These are phyloP conservation scores for Nebria salina DNA, from an alignment of 2,888 invertebrate genomes.

Conservation along the genomic window DNA sequence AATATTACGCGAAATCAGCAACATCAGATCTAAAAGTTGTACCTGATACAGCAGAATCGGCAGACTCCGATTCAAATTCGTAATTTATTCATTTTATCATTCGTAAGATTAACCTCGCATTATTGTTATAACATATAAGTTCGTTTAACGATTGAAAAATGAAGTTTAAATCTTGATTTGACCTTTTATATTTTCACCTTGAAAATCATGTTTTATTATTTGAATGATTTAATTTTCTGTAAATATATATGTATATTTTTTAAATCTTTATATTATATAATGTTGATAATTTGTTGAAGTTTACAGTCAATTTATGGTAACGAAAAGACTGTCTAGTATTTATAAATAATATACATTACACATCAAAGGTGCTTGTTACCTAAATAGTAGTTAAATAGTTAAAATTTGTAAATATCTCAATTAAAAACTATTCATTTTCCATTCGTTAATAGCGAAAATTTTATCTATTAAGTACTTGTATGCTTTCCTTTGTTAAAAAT, in stretches of 20 bases:
- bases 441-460: background rate
- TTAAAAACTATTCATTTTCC: background rate
- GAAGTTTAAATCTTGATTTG: background rate
- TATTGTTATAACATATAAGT: background rate
- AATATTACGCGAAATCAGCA: constrained; percentile 65
- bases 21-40: constrained; percentile 28
- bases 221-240: background rate
- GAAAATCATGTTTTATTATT: background rate
- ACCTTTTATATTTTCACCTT: background rate
- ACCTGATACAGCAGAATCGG: constrained; percentile 27
- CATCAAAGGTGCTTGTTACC: background rate
- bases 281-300: background rate
- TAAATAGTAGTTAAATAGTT: background rate
- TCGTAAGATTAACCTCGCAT: constrained; percentile 6
- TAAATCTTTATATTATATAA: background rate
- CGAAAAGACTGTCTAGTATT: background rate
- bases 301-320: background rate
- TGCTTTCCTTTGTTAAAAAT: background rate
- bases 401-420: background rate
- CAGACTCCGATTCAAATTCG: constrained; percentile 38
- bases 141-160: background rate
- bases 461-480: background rate
- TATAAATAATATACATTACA: background rate
- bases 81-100: constrained; percentile 1
- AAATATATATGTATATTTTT: background rate